Evolutionary conservation across 2,888 invertebrate genomes (phyloP).

Genomic region (Idaea dimidiata): DNA sequence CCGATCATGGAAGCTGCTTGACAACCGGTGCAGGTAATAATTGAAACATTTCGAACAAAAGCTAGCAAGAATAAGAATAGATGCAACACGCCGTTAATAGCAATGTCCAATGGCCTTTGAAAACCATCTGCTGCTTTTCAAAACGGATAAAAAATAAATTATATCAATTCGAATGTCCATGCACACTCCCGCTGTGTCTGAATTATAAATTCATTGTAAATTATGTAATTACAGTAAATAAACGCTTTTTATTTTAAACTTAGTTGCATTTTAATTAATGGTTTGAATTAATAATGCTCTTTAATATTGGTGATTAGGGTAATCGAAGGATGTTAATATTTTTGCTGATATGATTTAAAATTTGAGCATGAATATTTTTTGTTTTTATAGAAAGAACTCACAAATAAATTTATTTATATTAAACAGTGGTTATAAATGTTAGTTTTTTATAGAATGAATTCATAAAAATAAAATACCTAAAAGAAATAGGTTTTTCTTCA

Average conservation of each 20-base stretch:
- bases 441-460: no score
- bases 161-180: conserved; percentile 47
- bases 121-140: conserved; percentile 65
- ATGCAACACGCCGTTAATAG: conserved; percentile 46
- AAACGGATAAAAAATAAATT: conserved; percentile 47
- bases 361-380: background rate
- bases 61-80: conserved; percentile 16
- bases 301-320: background rate
- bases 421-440: no score
- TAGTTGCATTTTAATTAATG: background rate
- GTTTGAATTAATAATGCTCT: conserved; percentile 10
- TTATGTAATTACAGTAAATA: conserved; percentile 37
- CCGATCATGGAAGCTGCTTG: conserved; percentile 18
- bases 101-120: conserved; percentile 58
- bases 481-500: no score
- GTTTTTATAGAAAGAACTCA: background rate
- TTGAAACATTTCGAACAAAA: conserved; percentile 58
- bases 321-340: background rate
- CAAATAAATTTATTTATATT: background rate
- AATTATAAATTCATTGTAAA: conserved; percentile 41
- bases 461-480: no score
- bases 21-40: conserved; percentile 38
- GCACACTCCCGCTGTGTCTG: conserved; percentile 41
- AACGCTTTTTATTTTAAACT: conserved; percentile 14
- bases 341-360: background rate